A percentile compares a stretch with the other conserved stretches of the same genome.
Evolutionary conservation across 1,140 invertebrate genomes (phyloP).

Genomic region (Bombus soroeensis): DNA sequence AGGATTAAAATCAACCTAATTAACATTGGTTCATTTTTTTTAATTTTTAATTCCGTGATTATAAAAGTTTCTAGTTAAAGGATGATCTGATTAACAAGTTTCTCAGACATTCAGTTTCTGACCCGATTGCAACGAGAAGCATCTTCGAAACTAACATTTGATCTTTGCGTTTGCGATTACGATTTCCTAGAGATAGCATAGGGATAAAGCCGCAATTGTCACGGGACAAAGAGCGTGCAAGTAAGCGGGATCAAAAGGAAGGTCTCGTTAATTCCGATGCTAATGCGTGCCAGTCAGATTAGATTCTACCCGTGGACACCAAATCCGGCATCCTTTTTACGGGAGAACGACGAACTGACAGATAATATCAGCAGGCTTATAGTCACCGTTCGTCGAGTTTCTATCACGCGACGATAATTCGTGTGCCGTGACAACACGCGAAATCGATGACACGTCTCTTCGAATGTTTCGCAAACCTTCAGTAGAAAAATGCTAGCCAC

Average conservation of each 20-base stretch:
- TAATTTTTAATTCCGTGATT: too few relatives aligned
- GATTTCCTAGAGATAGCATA: neutral
- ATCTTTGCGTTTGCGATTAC: constrained; percentile 12
- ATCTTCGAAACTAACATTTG: constrained; percentile 1
- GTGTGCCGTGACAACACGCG: constrained; percentile 37
- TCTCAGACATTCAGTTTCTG: neutral
- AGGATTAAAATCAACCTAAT: too few relatives aligned
- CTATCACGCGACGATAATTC: constrained; percentile 57
- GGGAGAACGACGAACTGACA: constrained; percentile 56
- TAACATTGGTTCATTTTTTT: too few relatives aligned
- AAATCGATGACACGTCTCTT: constrained; percentile 59
- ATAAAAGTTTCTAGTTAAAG: too few relatives aligned
- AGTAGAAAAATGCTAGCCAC: constrained; percentile 19
- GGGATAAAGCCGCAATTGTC: constrained; percentile 27
- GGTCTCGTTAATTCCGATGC: constrained; percentile 52
- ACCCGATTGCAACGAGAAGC: neutral
- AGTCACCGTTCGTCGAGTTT: constrained; percentile 50
- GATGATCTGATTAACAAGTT: neutral
- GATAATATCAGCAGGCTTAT: constrained; percentile 58
- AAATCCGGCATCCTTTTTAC: constrained; percentile 58
- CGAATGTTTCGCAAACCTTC: constrained; percentile 31
- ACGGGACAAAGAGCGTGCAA: constrained; percentile 1
- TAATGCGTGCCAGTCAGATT: constrained; percentile 49
- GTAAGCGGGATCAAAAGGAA: constrained; percentile 18
- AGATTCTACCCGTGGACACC: constrained; percentile 44